These are phyloP conservation scores for Melanocharis versteri DNA, from an alignment of 2,113 vertebrate species.

Conservation along the genomic window DNA sequence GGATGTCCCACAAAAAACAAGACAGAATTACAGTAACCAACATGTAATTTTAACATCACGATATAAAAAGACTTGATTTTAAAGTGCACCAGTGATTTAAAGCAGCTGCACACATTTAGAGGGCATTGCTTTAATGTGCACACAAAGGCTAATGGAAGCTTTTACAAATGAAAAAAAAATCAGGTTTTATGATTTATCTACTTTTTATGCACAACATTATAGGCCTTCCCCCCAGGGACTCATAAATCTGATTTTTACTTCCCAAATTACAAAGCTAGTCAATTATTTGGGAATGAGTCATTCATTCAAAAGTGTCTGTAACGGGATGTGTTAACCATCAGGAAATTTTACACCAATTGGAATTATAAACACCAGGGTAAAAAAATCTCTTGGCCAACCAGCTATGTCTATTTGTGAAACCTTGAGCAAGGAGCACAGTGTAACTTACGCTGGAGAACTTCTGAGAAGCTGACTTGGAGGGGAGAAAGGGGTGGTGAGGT, in stretches of 20 bases:
- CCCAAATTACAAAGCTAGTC: slow-evolving; percentile 79
- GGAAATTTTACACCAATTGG: slow-evolving; percentile 82
- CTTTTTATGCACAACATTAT: slow-evolving; percentile 76
- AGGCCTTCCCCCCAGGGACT: slow-evolving; percentile 67
- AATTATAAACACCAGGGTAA: slow-evolving; percentile 81
- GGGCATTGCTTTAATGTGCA: slow-evolving; percentile 43
- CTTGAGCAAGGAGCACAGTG: not conserved
- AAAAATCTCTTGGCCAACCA: slow-evolving; percentile 54
- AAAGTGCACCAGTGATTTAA: slow-evolving; percentile 59
- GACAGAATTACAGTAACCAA: slow-evolving; percentile 71
- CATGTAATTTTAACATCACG: slow-evolving; percentile 73
- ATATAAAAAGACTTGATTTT: slow-evolving; percentile 67
- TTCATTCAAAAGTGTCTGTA: slow-evolving; percentile 75
- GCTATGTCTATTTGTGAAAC: slow-evolving; percentile 42
- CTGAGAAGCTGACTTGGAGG: not conserved
- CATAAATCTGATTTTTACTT: slow-evolving; percentile 79
- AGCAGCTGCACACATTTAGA: slow-evolving; percentile 68
- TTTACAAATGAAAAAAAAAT: slow-evolving; percentile 71
- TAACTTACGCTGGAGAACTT: not conserved
- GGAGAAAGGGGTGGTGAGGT: not conserved
- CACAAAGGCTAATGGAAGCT: slow-evolving; percentile 73
- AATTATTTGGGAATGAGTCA: slow-evolving; percentile 79
- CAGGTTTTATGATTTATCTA: slow-evolving; percentile 80
- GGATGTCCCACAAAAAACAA: slow-evolving; percentile 59
- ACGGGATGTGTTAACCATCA: slow-evolving; percentile 81